Conservation (phyloP, 2,113 vertebrate genomes). For the Condylura cristata region DNA sequence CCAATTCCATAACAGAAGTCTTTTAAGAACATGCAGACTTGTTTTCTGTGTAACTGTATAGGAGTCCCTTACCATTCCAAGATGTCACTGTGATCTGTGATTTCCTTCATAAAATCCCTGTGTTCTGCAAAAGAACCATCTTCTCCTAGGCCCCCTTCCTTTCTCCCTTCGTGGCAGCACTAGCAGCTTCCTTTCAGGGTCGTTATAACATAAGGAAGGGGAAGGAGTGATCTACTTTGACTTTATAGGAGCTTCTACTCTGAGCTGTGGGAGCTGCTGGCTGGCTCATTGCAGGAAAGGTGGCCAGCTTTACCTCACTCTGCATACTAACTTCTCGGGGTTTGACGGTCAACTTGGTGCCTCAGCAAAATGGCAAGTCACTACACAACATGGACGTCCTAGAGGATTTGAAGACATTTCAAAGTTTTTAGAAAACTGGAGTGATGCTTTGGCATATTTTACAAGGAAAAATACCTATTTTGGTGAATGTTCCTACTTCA, state of each 20-base stretch:
- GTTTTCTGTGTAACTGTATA: not conserved
- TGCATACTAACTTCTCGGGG: not conserved
- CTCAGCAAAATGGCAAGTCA: conserved; percentile 17
- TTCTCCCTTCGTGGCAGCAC: not conserved
- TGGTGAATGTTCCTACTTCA: not conserved
- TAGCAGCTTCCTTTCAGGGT: not conserved
- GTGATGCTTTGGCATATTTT: not conserved
- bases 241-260: not conserved
- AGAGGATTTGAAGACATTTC: not conserved
- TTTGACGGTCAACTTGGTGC: not conserved
- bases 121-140: conserved; percentile 14
- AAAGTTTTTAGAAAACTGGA: not conserved
- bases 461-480: not conserved
- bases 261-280: not conserved
- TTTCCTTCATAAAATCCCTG: conserved; percentile 19
- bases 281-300: not conserved
- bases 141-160: not conserved
- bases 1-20: not conserved
- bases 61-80: not conserved
- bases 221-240: not conserved
- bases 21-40: conserved; percentile 9
- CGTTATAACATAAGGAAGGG: not conserved
- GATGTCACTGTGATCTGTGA: not conserved
- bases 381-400: not conserved
- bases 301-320: not conserved